phyloP scores from a whole-genome alignment of 2,797 vertebrate genomes.

The Remorina albescens region DNA sequence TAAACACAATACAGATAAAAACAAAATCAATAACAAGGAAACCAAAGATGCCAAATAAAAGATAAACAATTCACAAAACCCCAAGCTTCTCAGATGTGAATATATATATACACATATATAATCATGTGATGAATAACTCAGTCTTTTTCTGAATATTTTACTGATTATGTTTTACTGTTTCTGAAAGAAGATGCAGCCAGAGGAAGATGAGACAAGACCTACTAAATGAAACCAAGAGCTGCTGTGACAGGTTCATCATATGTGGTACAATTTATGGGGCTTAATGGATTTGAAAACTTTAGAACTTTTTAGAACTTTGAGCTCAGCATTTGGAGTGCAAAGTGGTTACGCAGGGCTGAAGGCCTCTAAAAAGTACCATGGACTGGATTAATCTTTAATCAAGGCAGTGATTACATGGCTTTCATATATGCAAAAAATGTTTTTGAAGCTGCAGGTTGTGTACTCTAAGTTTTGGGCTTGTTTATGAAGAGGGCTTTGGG shows the following conservation, averaged over 20 bases:
- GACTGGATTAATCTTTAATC: slow-evolving; percentile 46
- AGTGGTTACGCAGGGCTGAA: slow-evolving; percentile 23
- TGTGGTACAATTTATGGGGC: slow-evolving; percentile 42
- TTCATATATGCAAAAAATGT: slow-evolving; percentile 29
- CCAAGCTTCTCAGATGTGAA: slow-evolving; percentile 32
- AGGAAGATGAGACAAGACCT: slow-evolving; percentile 40
- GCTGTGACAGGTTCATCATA: slow-evolving; percentile 50
- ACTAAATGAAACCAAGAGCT: slow-evolving; percentile 40
- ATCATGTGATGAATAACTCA: slow-evolving; percentile 32
- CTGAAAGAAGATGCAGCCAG: slow-evolving; percentile 28
- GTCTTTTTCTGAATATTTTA: slow-evolving; percentile 24
- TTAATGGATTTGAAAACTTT: slow-evolving; percentile 62
- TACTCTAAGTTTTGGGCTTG: slow-evolving; percentile 15
- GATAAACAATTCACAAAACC: slow-evolving; percentile 14
- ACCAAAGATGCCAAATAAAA: slow-evolving; percentile 11
- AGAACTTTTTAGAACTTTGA: slow-evolving; percentile 61
- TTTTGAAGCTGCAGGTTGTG: slow-evolving; percentile 38
- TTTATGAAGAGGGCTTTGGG: slow-evolving; percentile 31
- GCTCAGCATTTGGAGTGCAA: slow-evolving; percentile 34
- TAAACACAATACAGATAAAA: neutral
- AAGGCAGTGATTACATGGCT: slow-evolving; percentile 35
- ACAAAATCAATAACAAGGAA: slow-evolving; percentile 1
- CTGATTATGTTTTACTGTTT: no score
- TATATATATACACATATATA: no score
- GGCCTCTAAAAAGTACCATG: slow-evolving; percentile 5